These are phyloP conservation scores for Pygocentrus nattereri DNA, from an alignment of 2,797 vertebrate species.

Conservation along the genomic window DNA sequence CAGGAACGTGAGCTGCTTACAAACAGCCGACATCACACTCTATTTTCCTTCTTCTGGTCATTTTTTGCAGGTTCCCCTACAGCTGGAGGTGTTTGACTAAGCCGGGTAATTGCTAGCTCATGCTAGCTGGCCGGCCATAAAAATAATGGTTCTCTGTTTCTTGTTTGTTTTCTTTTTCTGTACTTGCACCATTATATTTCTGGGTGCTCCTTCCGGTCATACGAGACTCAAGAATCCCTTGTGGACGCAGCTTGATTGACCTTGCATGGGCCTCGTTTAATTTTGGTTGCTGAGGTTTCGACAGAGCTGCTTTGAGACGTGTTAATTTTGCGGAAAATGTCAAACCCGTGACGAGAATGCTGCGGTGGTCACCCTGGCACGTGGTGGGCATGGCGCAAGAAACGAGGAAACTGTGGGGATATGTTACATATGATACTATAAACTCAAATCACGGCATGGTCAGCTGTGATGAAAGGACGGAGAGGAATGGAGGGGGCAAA, in stretches of 20 bases:
- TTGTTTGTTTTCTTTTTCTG: background rate
- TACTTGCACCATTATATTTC: background rate
- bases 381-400: slow-evolving; percentile 39
- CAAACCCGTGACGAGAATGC: slow-evolving; percentile 8
- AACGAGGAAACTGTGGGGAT: slow-evolving; percentile 38
- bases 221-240: slow-evolving; percentile 2
- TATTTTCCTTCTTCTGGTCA: slow-evolving; percentile 51
- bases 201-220: background rate
- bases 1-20: slow-evolving; percentile 49
- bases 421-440: slow-evolving; percentile 44
- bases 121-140: slow-evolving; percentile 26
- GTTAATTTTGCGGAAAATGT: slow-evolving; percentile 60
- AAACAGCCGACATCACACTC: slow-evolving; percentile 68
- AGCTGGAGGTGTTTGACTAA: slow-evolving; percentile 47
- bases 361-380: slow-evolving; percentile 17
- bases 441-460: slow-evolving; percentile 58
- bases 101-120: slow-evolving; percentile 72
- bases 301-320: slow-evolving; percentile 62
- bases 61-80: slow-evolving; percentile 51
- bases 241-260: slow-evolving; percentile 17
- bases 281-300: slow-evolving; percentile 47
- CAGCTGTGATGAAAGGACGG: slow-evolving; percentile 33
- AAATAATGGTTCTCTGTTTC: background rate
- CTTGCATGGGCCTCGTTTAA: background rate
- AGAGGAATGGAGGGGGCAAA: slow-evolving; percentile 3